phyloP scores from a whole-genome alignment of 2,888 invertebrate species.

The Branchellion lobata region DNA sequence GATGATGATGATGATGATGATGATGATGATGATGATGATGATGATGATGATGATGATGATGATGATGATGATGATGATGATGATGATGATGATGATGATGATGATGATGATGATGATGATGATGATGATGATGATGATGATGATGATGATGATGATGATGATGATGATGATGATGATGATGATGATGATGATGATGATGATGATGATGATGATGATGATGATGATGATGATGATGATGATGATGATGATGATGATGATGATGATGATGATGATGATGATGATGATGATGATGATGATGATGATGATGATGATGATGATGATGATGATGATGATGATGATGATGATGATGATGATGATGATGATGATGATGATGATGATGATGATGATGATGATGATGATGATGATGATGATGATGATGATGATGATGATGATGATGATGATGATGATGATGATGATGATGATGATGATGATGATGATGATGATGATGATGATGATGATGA shows the following conservation, averaged over 20 bases:
- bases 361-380: conserved; percentile 20
- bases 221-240: conserved; percentile 1
- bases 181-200: conserved; percentile 5
- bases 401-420: not conserved
- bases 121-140: conserved; percentile 20
- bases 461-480: not conserved
- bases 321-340: conserved; percentile 13
- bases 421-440: conserved; percentile 12
- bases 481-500: conserved; percentile 8
- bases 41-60: conserved; percentile 44
- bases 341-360: not conserved
- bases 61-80: not conserved
- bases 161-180: not conserved
- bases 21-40: conserved; percentile 43
- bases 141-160: conserved; percentile 35
- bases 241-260: conserved; percentile 7
- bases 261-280: conserved; percentile 5
- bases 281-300: conserved; percentile 6
- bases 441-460: conserved; percentile 16
- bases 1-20: conserved; percentile 46
- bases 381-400: not conserved
- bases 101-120: conserved; percentile 27
- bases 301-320: conserved; percentile 21
- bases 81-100: not conserved
- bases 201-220: not conserved